Evolutionary conservation across 2,888 invertebrate genomes (phyloP).

Genomic region (Xanthostigma xanthostigma): DNA sequence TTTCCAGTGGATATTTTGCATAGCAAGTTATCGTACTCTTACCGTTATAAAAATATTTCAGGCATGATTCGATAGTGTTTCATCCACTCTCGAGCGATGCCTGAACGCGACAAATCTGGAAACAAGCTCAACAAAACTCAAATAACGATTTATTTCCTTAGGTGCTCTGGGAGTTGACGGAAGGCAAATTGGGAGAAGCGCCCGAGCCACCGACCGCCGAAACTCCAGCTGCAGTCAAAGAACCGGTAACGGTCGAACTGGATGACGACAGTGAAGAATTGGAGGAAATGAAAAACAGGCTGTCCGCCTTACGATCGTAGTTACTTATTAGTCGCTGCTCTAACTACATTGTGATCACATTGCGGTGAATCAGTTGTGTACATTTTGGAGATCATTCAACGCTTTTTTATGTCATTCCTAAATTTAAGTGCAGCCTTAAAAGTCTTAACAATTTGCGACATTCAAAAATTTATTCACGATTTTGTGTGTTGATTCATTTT

Average conservation of each 20-base stretch:
- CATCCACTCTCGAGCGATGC: background rate
- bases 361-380: background rate
- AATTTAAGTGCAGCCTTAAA: too few relatives aligned
- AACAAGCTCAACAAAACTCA: background rate
- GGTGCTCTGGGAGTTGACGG: conserved; percentile 79
- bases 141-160: conserved; percentile 19
- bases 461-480: background rate
- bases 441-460: background rate
- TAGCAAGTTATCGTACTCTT: too few relatives aligned
- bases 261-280: conserved; percentile 63
- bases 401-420: too few relatives aligned
- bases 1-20: too few relatives aligned
- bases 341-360: background rate
- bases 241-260: conserved; percentile 34
- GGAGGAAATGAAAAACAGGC: conserved; percentile 81
- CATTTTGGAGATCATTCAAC: background rate
- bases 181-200: conserved; percentile 83
- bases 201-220: conserved; percentile 62
- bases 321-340: background rate
- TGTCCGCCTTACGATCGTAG: conserved; percentile 79
- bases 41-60: background rate
- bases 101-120: background rate
- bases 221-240: conserved; percentile 34
- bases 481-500: too few relatives aligned
- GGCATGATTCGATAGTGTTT: background rate